phyloP scores from a whole-genome alignment of 2,888 invertebrate species.

The Cephus nigrinus region DNA sequence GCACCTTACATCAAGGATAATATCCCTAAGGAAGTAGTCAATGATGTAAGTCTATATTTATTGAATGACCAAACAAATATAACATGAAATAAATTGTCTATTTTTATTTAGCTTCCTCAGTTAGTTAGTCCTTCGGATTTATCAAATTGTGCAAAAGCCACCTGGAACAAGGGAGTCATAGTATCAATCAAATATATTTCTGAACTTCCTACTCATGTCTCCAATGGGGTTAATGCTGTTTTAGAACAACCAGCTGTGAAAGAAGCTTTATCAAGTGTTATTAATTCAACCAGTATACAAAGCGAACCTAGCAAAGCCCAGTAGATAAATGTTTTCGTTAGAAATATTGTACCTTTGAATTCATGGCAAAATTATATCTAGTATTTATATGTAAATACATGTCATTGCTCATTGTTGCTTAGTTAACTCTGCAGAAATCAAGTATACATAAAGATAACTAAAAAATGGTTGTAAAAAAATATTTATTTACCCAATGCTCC shows the following conservation, averaged over 20 bases:
- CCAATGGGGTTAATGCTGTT: constrained; percentile 36
- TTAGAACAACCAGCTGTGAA: constrained; percentile 21
- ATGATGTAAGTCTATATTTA: constrained; percentile 40
- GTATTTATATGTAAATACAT: not conserved
- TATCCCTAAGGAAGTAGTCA: constrained; percentile 44
- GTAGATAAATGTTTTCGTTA: not conserved
- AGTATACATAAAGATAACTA: not conserved
- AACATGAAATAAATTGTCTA: constrained; percentile 8
- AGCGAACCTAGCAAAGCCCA: not conserved
- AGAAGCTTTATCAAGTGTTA: constrained; percentile 13
- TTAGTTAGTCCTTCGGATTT: constrained; percentile 43
- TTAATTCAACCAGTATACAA: not conserved
- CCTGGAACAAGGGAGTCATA: constrained; percentile 54
- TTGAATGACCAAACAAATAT: not conserved
- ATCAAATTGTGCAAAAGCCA: constrained; percentile 30
- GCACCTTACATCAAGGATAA: constrained; percentile 52
- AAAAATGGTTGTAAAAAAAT: not conserved
- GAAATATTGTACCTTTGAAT: not conserved
- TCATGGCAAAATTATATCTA: not conserved
- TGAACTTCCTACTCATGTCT: constrained; percentile 44
- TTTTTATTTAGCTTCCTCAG: constrained; percentile 36
- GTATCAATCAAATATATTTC: constrained; percentile 44
- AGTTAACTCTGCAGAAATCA: not conserved
- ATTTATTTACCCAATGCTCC: not conserved
- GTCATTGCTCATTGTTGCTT: not conserved